Conservation (phyloP, 23 tunicate species). For the Oikopleura dioica region DNA sequence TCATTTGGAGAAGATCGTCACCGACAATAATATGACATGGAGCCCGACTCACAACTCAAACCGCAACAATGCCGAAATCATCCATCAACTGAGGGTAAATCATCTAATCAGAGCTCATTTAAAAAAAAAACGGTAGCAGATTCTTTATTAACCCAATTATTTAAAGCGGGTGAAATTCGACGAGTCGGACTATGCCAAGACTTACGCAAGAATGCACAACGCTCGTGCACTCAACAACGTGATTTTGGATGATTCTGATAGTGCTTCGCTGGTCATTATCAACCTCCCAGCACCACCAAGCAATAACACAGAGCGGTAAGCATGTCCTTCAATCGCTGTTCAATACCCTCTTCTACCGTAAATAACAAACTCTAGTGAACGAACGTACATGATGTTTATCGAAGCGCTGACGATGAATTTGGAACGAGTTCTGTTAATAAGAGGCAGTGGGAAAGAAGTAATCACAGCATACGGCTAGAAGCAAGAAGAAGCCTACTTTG, state of each 20-base stretch:
- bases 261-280: slow-evolving; percentile 62
- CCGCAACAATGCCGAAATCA: background rate
- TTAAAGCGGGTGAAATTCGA: background rate
- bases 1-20: too few relatives aligned
- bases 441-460: slow-evolving; percentile 88
- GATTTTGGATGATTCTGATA: slow-evolving; percentile 51
- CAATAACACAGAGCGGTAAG: slow-evolving; percentile 5
- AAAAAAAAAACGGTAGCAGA: background rate
- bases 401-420: slow-evolving; percentile 75
- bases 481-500: too few relatives aligned
- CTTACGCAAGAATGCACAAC: slow-evolving; percentile 43
- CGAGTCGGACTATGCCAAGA: background rate
- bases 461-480: slow-evolving; percentile 42
- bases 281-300: slow-evolving; percentile 89
- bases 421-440: slow-evolving; percentile 67
- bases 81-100: background rate
- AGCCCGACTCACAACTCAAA: background rate
- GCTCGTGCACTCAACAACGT: slow-evolving; percentile 73
- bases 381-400: slow-evolving; percentile 35
- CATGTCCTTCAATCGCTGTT: too few relatives aligned
- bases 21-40: background rate
- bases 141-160: background rate
- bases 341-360: background rate
- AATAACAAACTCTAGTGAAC: background rate
- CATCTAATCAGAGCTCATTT: background rate